These are phyloP conservation scores for Coregonus suidteri DNA, from an alignment of 2,797 vertebrate genomes.

Conservation along the genomic window DNA sequence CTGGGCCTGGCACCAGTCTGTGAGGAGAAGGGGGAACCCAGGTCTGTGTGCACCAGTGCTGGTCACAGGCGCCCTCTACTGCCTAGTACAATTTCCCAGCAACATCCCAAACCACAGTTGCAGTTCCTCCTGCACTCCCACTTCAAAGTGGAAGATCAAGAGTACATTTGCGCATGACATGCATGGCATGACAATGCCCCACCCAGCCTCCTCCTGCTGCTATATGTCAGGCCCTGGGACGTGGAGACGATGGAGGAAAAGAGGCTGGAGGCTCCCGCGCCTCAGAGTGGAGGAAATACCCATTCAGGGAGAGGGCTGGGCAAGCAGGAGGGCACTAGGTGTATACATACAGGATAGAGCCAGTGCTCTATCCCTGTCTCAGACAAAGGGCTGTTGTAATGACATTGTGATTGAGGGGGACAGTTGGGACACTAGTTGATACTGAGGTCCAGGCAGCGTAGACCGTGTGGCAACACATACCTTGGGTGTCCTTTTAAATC, in stretches of 20 bases:
- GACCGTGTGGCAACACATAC: constrained; percentile 59
- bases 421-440: constrained; percentile 46
- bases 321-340: constrained; percentile 45
- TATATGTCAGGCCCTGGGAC: constrained; percentile 54
- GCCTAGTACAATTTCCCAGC: constrained; percentile 24
- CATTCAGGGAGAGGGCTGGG: constrained; percentile 45
- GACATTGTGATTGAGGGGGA: constrained; percentile 45
- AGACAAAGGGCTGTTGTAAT: constrained; percentile 51
- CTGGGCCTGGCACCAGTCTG: constrained; percentile 73
- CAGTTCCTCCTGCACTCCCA: constrained; percentile 56
- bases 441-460: constrained; percentile 22
- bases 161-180: constrained; percentile 77
- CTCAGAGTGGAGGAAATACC: constrained; percentile 59
- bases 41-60: constrained; percentile 22
- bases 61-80: constrained; percentile 75
- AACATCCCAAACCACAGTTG: constrained; percentile 14
- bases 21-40: constrained; percentile 37
- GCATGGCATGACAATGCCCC: constrained; percentile 78
- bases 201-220: constrained; percentile 68
- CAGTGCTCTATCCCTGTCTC: constrained; percentile 56
- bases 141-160: constrained; percentile 83
- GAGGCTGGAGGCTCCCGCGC: constrained; percentile 62
- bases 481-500: constrained; percentile 56
- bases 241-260: constrained; percentile 62
- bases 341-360: constrained; percentile 66